Conservation (phyloP, 2,888 invertebrate genomes). For the Alentia gelatinosa region DNA sequence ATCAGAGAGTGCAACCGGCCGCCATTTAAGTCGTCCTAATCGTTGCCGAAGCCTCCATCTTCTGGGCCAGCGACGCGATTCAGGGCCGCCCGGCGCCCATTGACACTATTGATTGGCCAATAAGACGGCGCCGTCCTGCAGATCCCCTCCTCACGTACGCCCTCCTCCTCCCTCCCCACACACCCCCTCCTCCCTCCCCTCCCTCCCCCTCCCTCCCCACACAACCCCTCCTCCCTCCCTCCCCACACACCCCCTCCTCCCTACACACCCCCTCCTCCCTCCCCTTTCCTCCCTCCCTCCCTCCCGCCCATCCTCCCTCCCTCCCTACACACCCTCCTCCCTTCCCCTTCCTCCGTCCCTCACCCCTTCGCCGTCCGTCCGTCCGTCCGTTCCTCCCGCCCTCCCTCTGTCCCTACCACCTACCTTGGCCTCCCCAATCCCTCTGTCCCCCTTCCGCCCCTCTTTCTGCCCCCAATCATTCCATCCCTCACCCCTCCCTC, state of each 20-base stretch:
- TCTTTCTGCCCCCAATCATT: background rate
- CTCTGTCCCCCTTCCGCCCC: too few species aligned
- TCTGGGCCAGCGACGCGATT: background rate
- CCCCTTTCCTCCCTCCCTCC: background rate
- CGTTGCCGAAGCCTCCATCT: background rate
- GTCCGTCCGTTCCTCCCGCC: background rate
- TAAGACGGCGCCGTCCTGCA: background rate
- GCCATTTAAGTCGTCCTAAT: background rate
- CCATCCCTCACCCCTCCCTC: background rate
- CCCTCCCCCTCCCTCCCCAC: background rate
- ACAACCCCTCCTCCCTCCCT: background rate
- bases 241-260: background rate
- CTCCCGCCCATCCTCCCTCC: too few species aligned
- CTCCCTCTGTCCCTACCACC: background rate
- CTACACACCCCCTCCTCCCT: background rate
- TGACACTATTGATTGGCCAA: slow-evolving; percentile 22
- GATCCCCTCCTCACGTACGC: background rate
- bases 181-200: background rate
- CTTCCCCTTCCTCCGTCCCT: too few species aligned
- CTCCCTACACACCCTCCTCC: too few species aligned
- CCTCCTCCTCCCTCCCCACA: background rate
- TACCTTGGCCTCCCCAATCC: background rate
- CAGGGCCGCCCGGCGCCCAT: background rate
- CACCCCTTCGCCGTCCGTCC: too few species aligned
- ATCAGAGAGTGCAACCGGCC: background rate